These are phyloP conservation scores for Ahaetulla prasina DNA, from an alignment of 2,113 vertebrate species.

Conservation along the genomic window DNA sequence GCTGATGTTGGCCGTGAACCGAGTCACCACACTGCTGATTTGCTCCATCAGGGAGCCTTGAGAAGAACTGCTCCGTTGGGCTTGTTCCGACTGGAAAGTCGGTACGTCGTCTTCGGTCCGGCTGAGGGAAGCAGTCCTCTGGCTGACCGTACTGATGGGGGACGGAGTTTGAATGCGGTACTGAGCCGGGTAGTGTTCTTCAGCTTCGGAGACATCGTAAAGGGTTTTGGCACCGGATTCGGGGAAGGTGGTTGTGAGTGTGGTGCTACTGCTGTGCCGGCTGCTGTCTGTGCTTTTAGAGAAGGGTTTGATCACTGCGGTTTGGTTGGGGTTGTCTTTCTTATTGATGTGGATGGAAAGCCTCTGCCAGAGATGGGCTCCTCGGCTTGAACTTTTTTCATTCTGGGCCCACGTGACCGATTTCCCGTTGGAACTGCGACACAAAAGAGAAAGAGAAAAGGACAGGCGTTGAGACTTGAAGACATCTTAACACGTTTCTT, in stretches of 20 bases:
- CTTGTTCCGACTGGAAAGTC: conserved; percentile 75
- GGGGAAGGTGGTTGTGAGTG: conserved; percentile 65
- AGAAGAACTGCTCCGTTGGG: conserved; percentile 73
- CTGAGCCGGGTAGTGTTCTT: conserved; percentile 80
- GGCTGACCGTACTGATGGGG: conserved; percentile 89
- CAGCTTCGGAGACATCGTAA: conserved; percentile 81
- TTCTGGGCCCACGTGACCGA: conserved; percentile 96
- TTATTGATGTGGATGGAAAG: conserved; percentile 95
- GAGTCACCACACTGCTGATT: conserved; percentile 97
- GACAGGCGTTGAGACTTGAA: not conserved
- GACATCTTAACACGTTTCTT: not conserved
- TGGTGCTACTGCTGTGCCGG: conserved; percentile 37
- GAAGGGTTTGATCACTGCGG: conserved; percentile 96
- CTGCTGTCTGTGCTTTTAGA: conserved; percentile 87
- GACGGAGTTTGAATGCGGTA: conserved; percentile 85
- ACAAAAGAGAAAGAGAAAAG: not conserved
- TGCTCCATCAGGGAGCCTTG: conserved; percentile 94
- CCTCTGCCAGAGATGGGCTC: conserved; percentile 94
- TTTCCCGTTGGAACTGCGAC: conserved; percentile 90
- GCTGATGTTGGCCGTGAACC: conserved; percentile 94
- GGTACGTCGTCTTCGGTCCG: conserved; percentile 76
- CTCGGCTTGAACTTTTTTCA: conserved; percentile 81
- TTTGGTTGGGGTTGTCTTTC: conserved; percentile 93
- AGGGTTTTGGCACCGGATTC: conserved; percentile 81
- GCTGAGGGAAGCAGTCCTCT: conserved; percentile 73